Percentiles rank a stretch among this genome's conserved stretches.
Evolutionary conservation across 2,113 vertebrate genomes (phyloP).

Genomic region (Mormoops blainvillei): DNA sequence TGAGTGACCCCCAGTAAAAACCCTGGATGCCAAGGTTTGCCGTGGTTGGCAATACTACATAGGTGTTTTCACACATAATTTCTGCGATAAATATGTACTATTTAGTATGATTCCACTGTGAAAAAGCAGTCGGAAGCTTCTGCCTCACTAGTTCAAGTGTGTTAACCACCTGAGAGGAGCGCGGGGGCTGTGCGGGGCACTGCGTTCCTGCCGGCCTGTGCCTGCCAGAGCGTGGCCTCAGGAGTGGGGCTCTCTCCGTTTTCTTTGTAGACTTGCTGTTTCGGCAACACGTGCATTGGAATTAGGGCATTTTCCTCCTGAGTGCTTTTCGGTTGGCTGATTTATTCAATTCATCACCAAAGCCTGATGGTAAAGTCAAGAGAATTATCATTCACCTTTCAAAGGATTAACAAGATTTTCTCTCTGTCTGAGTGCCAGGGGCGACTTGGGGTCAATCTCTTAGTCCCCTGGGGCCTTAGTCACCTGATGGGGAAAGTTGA

Average conservation of each 20-base stretch:
- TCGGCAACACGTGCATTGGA: background rate
- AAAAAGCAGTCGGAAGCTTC: background rate
- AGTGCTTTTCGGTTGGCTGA: background rate
- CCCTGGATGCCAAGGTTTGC: background rate
- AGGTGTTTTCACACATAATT: background rate
- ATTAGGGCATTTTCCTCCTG: background rate
- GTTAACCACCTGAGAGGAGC: background rate
- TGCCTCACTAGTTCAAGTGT: background rate
- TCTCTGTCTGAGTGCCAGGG: background rate
- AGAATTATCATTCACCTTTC: background rate
- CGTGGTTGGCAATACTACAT: background rate
- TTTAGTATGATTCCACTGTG: background rate
- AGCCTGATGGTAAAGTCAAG: background rate
- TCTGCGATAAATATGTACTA: background rate
- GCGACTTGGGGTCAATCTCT: background rate
- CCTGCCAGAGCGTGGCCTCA: background rate
- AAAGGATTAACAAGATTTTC: background rate
- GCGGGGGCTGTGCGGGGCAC: fast-evolving
- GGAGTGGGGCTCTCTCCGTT: background rate
- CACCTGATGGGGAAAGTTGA: background rate
- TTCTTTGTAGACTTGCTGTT: constrained; percentile 23
- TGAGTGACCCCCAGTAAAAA: background rate
- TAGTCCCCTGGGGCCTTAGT: background rate
- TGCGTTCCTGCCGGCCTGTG: background rate
- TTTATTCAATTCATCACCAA: background rate